phyloP scores from a whole-genome alignment of 1,140 invertebrate genomes.

The Megalopta genalis region DNA sequence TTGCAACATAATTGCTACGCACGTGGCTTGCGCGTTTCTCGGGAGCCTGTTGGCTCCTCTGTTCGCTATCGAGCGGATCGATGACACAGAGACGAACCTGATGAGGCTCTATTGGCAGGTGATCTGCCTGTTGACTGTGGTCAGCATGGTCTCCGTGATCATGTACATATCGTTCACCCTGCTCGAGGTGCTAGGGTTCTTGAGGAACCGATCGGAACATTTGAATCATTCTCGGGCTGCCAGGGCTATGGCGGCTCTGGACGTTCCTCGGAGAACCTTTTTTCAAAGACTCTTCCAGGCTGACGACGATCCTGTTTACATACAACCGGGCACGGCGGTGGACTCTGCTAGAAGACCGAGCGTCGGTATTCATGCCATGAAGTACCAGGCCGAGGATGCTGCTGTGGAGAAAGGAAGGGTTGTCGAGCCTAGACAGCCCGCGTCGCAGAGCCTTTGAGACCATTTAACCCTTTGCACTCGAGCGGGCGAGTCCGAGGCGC shows the following conservation, averaged over 20 bases:
- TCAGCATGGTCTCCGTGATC: slow-evolving; percentile 31
- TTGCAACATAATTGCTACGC: slow-evolving; percentile 63
- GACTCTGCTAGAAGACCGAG: not conserved
- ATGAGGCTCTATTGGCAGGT: slow-evolving; percentile 63
- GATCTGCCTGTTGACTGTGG: slow-evolving; percentile 57
- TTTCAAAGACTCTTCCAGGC: slow-evolving; percentile 51
- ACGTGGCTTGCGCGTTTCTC: slow-evolving; percentile 56
- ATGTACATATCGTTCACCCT: slow-evolving; percentile 50
- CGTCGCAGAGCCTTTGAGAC: not conserved
- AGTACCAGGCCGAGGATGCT: slow-evolving; percentile 13
- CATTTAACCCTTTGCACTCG: too few relatives aligned
- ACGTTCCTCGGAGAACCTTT: slow-evolving; percentile 26
- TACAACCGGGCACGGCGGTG: slow-evolving; percentile 49
- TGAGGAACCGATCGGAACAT: slow-evolving; percentile 64
- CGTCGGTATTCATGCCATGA: not conserved
- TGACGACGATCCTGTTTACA: slow-evolving; percentile 46
- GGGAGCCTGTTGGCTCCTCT: slow-evolving; percentile 58
- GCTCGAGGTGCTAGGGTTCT: slow-evolving; percentile 45
- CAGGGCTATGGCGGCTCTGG: slow-evolving; percentile 22
- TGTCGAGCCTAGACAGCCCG: not conserved
- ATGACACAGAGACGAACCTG: slow-evolving; percentile 12
- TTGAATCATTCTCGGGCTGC: slow-evolving; percentile 62
- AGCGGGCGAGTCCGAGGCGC: too few relatives aligned
- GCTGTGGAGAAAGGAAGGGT: not conserved
- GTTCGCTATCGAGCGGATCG: not conserved